Base-by-base conservation (phyloP, 1,140 invertebrate species). In the Drosophila arizonae region DNA sequence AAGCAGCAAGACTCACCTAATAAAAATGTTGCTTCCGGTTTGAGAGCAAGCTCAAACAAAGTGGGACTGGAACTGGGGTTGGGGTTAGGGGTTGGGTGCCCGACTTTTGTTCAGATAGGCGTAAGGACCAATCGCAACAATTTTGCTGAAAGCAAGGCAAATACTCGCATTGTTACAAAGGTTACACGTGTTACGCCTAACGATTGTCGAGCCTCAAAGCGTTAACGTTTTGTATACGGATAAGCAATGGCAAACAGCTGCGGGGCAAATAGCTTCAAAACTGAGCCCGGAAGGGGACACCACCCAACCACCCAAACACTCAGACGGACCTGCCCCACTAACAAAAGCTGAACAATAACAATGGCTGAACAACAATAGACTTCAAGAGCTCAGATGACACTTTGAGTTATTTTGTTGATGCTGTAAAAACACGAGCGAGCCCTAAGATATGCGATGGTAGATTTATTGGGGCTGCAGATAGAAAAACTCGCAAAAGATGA, bases 391-490 rank as follows among this genome's bases (percentile, higher is more conserved):
- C 76, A 76, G 82, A 86, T 86, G 84, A 88, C 82, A 86, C 82
- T 85, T 85, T 85, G 77, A 85, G 81, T 85, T 85, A 85, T 85
- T 85, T 81, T 87, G 82, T 88, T 81, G 81, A 86, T 87, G 82
- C 76, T 82, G 82, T 71, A 72, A 79, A 81, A 81, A 72, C 76
- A 79, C 65, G 68, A 45, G 56, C 43, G 39, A 64, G 65, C 41
- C 69, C 69, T 50, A 66, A 84, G 80, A 84, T 84, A 84, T 84
- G 80, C 72, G 77, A 85, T 84, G 80, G 54, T 87, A 82, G 76
- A 86, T 86, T 86, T 86, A 86, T 86, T 70, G 75, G 60, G 67
- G 75, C 41, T 58, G 39, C 75, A 64, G 57, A 55, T 69, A 76
- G 39, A 48, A 77, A 33, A 57, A 39, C 36, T 39, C 11, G 36